Evolutionary conservation across 2,797 vertebrate species (phyloP).

Genomic region (Sebastes vulpes): DNA sequence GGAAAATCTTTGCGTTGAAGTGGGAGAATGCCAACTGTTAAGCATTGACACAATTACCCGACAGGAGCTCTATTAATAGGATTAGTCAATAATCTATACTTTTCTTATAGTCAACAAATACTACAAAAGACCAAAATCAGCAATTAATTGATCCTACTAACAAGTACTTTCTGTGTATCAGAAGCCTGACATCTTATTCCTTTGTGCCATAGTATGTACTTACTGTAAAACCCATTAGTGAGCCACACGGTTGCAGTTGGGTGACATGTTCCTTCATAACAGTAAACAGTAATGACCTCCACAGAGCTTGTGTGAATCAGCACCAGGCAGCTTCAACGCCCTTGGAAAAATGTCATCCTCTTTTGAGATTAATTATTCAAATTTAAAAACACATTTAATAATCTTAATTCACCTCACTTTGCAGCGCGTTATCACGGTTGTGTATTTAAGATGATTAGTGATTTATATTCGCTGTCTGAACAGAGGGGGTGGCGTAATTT

Average conservation of each 20-base stretch:
- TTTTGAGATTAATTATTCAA: conserved; percentile 36
- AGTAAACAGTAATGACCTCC: neutral
- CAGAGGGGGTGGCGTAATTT: conserved; percentile 18
- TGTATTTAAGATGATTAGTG: conserved; percentile 26
- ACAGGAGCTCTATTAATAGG: neutral
- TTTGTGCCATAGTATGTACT: neutral
- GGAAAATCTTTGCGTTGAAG: too few relatives aligned
- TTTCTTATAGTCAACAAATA: neutral
- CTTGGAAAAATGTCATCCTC: conserved; percentile 5
- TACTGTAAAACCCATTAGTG: neutral
- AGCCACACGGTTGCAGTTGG: neutral
- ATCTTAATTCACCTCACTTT: conserved; percentile 19
- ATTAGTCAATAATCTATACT: too few relatives aligned
- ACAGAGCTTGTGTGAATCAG: neutral
- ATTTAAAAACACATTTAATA: conserved; percentile 29
- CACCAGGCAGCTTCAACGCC: neutral
- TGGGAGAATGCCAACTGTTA: too few relatives aligned
- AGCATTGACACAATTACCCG: neutral
- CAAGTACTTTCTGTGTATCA: neutral
- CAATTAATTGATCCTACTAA: neutral
- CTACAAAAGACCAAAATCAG: neutral
- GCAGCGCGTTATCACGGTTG: neutral
- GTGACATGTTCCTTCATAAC: neutral
- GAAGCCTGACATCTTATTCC: neutral
- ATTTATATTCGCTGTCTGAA: conserved; percentile 29